phyloP scores from a whole-genome alignment of 2,888 invertebrate genomes.

The Strigamia crassipes region DNA sequence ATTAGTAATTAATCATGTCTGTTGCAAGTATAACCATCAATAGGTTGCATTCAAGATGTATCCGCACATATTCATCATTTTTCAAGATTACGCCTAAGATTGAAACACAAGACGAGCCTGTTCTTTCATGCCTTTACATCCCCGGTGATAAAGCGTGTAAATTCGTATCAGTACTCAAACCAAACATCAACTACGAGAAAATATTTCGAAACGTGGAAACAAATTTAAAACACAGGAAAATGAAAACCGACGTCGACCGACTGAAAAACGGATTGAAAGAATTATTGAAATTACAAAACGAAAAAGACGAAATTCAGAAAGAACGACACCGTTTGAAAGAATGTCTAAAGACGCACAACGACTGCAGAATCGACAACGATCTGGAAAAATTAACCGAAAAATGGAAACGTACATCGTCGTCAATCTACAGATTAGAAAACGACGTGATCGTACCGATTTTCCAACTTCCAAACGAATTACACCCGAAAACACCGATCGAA shows the following conservation, averaged over 20 bases:
- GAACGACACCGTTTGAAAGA: neutral
- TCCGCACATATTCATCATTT: neutral
- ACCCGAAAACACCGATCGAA: constrained; percentile 9
- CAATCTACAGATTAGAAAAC: neutral
- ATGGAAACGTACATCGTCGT: neutral
- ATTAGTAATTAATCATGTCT: too few species aligned
- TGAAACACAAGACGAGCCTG: neutral
- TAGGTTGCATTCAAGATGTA: neutral
- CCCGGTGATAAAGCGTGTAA: neutral
- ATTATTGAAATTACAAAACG: neutral
- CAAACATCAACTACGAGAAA: neutral
- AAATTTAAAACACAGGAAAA: neutral
- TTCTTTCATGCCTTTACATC: neutral
- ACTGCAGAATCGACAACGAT: neutral
- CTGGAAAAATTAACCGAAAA: neutral
- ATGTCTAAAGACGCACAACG: neutral
- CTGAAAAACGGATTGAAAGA: neutral
- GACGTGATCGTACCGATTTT: constrained; percentile 7
- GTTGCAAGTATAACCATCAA: too few species aligned
- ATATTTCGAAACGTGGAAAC: neutral
- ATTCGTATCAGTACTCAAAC: neutral
- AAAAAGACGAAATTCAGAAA: neutral
- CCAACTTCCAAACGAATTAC: constrained; percentile 1
- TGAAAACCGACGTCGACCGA: neutral
- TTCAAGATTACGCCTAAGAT: neutral